phyloP scores from a whole-genome alignment of 64 coral and sea anemone species.

The Actinia tenebrosa region DNA sequence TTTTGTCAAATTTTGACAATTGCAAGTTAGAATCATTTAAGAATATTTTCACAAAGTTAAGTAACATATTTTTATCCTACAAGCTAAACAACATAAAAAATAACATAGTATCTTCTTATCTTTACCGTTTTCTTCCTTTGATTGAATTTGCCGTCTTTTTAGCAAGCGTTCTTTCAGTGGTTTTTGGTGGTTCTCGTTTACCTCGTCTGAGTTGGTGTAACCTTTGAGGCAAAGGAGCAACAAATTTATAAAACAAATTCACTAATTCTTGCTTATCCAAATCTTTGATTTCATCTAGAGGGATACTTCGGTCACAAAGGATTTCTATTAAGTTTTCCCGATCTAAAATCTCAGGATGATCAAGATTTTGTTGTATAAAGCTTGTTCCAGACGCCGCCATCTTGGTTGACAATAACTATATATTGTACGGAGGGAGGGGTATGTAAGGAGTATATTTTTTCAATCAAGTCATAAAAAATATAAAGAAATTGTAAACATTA shows the following conservation, averaged over 20 bases:
- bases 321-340: conserved; percentile 65
- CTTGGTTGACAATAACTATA: conserved; percentile 6
- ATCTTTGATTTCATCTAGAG: conserved; percentile 39
- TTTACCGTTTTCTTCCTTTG: not conserved
- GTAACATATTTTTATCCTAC: not conserved
- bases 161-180: not conserved
- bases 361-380: conserved; percentile 25
- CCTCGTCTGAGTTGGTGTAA: conserved; percentile 68
- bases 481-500: not conserved
- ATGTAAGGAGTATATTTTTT: not conserved
- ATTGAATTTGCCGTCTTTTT: not conserved
- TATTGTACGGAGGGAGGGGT: conserved; percentile 26
- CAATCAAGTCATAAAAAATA: not conserved
- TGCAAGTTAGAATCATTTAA: no score
- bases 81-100: not conserved
- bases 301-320: conserved; percentile 57
- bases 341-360: conserved; percentile 76
- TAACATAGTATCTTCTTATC: not conserved
- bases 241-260: conserved; percentile 58
- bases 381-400: conserved; percentile 35
- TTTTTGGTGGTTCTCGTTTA: conserved; percentile 31
- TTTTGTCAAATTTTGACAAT: no score
- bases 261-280: conserved; percentile 73
- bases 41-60: no score
- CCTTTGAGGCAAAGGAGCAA: conserved; percentile 69